Base-by-base conservation (phyloP, 2,797 vertebrate genomes). In the Sebastes kiyomatsui region DNA sequence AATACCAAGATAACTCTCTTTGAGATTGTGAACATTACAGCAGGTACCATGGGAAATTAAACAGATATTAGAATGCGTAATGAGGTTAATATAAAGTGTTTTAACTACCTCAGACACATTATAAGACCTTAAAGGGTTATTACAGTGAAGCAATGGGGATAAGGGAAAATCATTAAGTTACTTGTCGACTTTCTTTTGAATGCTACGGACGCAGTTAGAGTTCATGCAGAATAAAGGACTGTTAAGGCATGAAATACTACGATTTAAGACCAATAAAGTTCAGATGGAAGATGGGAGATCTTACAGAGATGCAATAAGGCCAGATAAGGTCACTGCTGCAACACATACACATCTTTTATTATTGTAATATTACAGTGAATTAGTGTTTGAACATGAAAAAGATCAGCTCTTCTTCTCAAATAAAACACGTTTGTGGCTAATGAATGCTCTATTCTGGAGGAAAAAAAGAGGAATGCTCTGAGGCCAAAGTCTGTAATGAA, bases 401-500 rank as follows among this genome's bases (percentile, higher is more conserved):
- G 23, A 54, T 60, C 32, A 25, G 49, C 20, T 28, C 67, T 70
- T 78, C 49, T 22, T 35, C 33, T 74, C 18, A 25, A 42, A 77
- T 80, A 33, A 65, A 38, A 73, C 32, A 55, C 32, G 12, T 38
- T 55, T 35, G 55, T 60, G 72, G 73, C 60, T 64, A 67, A 46
- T 82, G 30, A 80, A 59, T 28, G 38, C 32, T 5, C 10, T 7
- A 13, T 32, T 23, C 25, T 55, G 32, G 12, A 14, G 46, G 27
- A 33, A 38, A 23, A n/a, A 58, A 7, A 28, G 38, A 54, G 79
- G 10, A 38, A 77, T 33, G 56, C 55, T 78, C 62, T 82, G 64
- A 5, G 82, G 78, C 76, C 87, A 82, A 74, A 81, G 75, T 77
- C 14, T 2, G 49, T 32, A 54, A 77, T 77, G 84, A 85, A 83